These are phyloP conservation scores for Acanthurus leucopareius DNA, from an alignment of 2,797 vertebrate species.

Conservation along the genomic window DNA sequence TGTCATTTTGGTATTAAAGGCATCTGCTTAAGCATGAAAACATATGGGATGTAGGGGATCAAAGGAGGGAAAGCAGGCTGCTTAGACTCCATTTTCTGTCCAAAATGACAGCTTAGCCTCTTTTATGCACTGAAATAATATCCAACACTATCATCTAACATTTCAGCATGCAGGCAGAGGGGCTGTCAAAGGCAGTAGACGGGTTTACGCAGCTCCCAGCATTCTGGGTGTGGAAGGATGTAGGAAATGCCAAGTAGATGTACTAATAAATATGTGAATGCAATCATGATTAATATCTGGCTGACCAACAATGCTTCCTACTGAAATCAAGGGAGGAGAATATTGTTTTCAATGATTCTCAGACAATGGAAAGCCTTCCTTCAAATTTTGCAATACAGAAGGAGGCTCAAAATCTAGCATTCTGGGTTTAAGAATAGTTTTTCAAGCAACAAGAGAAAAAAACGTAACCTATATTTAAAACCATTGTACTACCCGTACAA, in stretches of 20 bases:
- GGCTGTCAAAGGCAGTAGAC: constrained; percentile 5
- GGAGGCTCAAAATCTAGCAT: background rate
- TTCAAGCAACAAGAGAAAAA: constrained; percentile 3
- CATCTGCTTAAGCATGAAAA: constrained; percentile 60
- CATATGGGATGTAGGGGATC: constrained; percentile 57
- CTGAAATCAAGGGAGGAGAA: background rate
- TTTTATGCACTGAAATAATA: constrained; percentile 53
- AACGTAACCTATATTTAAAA: constrained; percentile 39
- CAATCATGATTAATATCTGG: background rate
- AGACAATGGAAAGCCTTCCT: no score
- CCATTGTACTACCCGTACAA: constrained; percentile 16
- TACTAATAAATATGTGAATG: background rate
- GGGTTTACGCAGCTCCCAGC: constrained; percentile 3
- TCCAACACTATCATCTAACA: constrained; percentile 37
- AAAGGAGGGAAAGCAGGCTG: constrained; percentile 48
- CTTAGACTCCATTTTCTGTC: constrained; percentile 51
- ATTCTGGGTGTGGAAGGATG: constrained; percentile 25
- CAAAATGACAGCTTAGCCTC: constrained; percentile 63
- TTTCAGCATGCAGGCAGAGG: constrained; percentile 35
- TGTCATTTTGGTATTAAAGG: constrained; percentile 61
- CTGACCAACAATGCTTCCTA: background rate
- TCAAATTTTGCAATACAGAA: background rate
- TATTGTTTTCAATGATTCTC: no score
- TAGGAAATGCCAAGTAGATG: constrained; percentile 36
- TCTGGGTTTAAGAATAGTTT: constrained; percentile 9